A percentile compares a stretch with the other conserved stretches of the same genome.
phyloP scores from a whole-genome alignment of 1,140 invertebrate genomes.

The Grapholita molesta region DNA sequence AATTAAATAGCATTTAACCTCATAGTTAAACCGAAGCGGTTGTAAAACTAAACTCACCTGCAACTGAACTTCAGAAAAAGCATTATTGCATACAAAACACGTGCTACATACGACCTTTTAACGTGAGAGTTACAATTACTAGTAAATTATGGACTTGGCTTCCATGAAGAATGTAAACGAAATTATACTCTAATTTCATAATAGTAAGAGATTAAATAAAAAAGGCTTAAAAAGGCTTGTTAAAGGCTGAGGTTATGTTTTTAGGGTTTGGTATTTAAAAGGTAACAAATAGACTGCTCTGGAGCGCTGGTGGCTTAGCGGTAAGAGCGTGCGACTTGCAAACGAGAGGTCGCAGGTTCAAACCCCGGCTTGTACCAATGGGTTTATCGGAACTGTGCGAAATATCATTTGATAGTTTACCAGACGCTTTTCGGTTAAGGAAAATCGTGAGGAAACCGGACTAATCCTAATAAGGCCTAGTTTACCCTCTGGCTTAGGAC shows the following conservation, averaged over 20 bases:
- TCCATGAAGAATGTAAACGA: not conserved
- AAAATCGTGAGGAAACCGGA: too few relatives aligned
- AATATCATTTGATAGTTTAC: too few relatives aligned
- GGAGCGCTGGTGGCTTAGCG: too few relatives aligned
- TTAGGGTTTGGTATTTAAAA: too few relatives aligned
- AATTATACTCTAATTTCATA: not conserved
- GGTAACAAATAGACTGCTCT: too few relatives aligned
- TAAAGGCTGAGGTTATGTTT: not conserved
- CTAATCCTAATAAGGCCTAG: too few relatives aligned
- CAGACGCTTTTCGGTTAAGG: too few relatives aligned
- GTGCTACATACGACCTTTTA: not conserved
- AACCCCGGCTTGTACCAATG: too few relatives aligned
- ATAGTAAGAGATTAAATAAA: not conserved
- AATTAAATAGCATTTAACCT: not conserved
- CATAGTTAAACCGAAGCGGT: not conserved
- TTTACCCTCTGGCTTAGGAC: too few relatives aligned
- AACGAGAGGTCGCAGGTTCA: too few relatives aligned
- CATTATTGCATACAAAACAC: not conserved
- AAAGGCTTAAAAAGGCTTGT: not conserved
- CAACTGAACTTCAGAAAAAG: not conserved
- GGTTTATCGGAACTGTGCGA: too few relatives aligned
- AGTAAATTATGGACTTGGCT: not conserved
- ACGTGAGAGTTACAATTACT: not conserved
- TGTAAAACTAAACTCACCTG: slow-evolving; percentile 1
- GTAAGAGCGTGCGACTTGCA: too few relatives aligned